Base-by-base conservation (phyloP, 2,113 vertebrate genomes). In the Cettia cetti region DNA sequence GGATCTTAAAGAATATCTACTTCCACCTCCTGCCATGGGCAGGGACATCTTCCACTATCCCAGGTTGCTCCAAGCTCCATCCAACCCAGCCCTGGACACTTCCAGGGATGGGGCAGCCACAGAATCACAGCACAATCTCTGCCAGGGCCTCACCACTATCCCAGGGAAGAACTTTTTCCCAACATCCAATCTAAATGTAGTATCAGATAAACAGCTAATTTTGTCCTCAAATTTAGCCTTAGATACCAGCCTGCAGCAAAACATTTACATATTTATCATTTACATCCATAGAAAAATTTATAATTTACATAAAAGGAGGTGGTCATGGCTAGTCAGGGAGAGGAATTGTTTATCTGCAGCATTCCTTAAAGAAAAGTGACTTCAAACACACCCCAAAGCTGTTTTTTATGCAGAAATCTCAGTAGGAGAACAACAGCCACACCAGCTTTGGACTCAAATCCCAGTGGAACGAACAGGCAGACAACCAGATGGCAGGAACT, bases 401-500 rank as follows among this genome's bases (percentile, higher is more conserved):
- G 37, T 15, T 94, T 31, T 28, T 78, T 84, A 45, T 35, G 24
- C 68, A 80, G 66, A 86, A 86, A 65, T 30, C 71, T 90, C 28
- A 1, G 68, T 7, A 59, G 52, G 56, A 75, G 35, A 86, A 66
- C 42, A 83, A 30, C 42, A 71, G 68, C 71, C 85, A 70, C 47
- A 44, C 56, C 77, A 92, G 56, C 74, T 94, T 86, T 75, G 77
- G 91, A 92, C 60, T 68, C 52, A 53, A 89, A 93, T 86, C 94
- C 91, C 96, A 64, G 65, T 1, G 83, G 89, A 94, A 84, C 0
- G 0, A 66, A 21, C 77, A 92, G 91, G 49, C 94, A 89, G 60
- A 68, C 47, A 83, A 86, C 30, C 92, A 96, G 77, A 95, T 95
- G 94, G 92, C 44, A 75, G n/a, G 56, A 64, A 56, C 15, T 89